These are phyloP conservation scores for Apostichopus parvimensis DNA, from an alignment of 35 echinoderm and acorn worm species.

Conservation along the genomic window DNA sequence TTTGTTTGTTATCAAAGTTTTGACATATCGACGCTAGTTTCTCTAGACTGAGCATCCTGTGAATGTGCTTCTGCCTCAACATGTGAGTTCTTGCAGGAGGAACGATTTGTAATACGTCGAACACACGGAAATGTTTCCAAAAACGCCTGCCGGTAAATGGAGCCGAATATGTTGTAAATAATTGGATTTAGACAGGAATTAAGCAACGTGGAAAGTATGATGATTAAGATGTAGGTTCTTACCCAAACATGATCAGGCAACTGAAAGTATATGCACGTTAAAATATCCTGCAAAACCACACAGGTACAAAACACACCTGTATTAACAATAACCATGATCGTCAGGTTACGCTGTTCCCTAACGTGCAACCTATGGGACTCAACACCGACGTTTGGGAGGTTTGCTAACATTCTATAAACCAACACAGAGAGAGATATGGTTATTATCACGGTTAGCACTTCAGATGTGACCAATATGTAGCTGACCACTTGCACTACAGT, in stretches of 20 bases:
- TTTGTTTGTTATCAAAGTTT: too few species aligned
- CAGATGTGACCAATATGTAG: not conserved
- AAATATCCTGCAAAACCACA: not conserved
- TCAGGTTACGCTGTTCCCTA: slow-evolving; percentile 3
- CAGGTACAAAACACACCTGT: not conserved
- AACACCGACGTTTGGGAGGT: not conserved
- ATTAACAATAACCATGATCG: not conserved
- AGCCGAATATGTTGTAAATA: slow-evolving; percentile 10
- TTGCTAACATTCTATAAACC: not conserved
- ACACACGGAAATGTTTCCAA: slow-evolving; percentile 3
- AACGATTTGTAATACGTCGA: too few species aligned
- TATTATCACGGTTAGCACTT: not conserved
- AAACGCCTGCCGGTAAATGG: not conserved
- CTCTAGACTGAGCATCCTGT: too few species aligned
- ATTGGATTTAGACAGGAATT: not conserved
- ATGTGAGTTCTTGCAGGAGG: too few species aligned
- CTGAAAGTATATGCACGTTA: too few species aligned
- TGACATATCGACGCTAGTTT: too few species aligned
- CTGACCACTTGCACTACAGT: not conserved
- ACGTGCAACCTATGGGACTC: not conserved
- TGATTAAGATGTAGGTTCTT: not conserved
- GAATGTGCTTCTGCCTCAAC: too few species aligned
- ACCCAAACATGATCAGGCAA: not conserved
- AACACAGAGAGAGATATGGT: not conserved
- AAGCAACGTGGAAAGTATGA: not conserved